Evolutionary conservation across 2,888 invertebrate genomes (phyloP), one percentile per base, ranked within the genome.

Genomic region (Sphaerophoria rueppellii): DNA sequence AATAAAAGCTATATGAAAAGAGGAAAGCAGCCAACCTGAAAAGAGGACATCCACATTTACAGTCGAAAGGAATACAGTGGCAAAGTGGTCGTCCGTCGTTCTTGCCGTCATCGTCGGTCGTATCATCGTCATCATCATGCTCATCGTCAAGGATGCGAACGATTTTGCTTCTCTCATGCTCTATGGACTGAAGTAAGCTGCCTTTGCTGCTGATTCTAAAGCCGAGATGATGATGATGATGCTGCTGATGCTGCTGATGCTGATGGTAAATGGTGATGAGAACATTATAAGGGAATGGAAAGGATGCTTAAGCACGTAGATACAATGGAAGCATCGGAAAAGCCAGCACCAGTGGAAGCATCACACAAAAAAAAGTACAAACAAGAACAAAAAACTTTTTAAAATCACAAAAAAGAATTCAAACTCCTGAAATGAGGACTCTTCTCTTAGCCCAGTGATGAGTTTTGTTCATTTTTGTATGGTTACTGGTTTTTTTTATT

Each of bases 261-360:
- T 63, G 79, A 67, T 71, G 71, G 80, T 76, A 72, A 85, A 85
- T 85, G 80, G 80, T 81, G 83, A 85, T 85, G 83, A 85, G 80
- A 75, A 81, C 75, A 85, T 85, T 85, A 43, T 43, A 76, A 80
- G 80, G 71, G 80, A 81, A 85, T 73, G 72, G 52, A 80, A 69
- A 67, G 57, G 69, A 76, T 85, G 57, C 83, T 85, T 85, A 80
- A 75, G 83, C 83, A 85, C 83, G 83, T 85, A 80, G 83, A 76
- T 80, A 85, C 80, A 85, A 83, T 83, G 75, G 69, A 76, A 79
- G 32, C 82, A 69, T 75, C 58, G 48, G 55, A 16, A 67, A 40
- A 65, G 50, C 54, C 58, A 69, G 69, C 58, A 52, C 65, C 40
- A 63, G 35, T 48, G 48, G 48, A 14, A 61, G 55, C 24, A 35